Base-by-base conservation (phyloP, 2,113 vertebrate genomes). In the Chrysemys picta region DNA sequence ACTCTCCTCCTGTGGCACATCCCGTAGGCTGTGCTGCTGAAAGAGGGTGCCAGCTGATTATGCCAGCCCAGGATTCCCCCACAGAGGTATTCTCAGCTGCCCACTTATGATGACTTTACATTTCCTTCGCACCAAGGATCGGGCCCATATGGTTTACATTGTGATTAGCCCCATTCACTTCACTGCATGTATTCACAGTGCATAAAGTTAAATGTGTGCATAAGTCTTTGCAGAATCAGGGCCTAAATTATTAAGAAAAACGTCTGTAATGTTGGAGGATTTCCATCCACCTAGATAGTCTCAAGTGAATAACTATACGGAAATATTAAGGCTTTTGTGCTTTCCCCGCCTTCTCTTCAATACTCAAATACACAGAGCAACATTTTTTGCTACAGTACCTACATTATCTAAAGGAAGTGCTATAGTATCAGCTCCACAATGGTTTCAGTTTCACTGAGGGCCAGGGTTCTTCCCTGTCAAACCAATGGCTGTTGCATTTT, bases 251-350 rank as follows among this genome's bases (percentile, higher is more conserved):
- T 42, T 19, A 53, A 57, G 88, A 82, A 81, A 87, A 81, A 13
- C 53, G 2, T 16, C 2, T 2, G 3, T 47, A 53, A 75, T 2
- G 14, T 10, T 8, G 45, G 3, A 62, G 2, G 65, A 69, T 47
- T 82, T 91, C 24, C 80, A 3, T 54, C 22, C 76, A 81, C 56
- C 52, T 76, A 57, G 22, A 42, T 75, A 54, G 88, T 89, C 6
- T 42, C 7, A 25, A 76, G 2, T 31, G 91, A 88, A 80, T 9
- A 24, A 9, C 16, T 35, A 35, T 79, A 82, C 62, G 47, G 8
- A 80, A 4, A 65, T 72, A 45, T 1, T 69, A 69, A 69, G 35
- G 56, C 1, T 21, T 83, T 82, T 49, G 5, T 89, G 10, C 13
- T 69, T 89, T 1, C 2, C 5, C 21, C 25, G 1, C 19, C 8